Evolutionary conservation across 2,797 vertebrate genomes (phyloP).

Genomic region (Naso thynnoides): DNA sequence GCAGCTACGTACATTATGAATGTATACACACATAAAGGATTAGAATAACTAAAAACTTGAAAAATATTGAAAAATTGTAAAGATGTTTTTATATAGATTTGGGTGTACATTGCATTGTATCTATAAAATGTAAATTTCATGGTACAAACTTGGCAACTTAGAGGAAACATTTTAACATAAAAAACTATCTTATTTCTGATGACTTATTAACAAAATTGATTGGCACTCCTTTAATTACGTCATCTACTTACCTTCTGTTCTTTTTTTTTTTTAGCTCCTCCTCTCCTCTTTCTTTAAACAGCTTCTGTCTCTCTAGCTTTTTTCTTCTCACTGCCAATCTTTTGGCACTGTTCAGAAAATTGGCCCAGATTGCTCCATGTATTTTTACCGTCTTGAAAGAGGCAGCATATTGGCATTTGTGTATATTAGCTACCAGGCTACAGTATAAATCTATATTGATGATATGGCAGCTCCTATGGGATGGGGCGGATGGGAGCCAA

Average conservation of each 20-base stretch:
- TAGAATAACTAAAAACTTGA: no score
- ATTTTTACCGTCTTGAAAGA: conserved; percentile 72
- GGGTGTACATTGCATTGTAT: no score
- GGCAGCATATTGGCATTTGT: conserved; percentile 81
- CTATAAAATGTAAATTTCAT: no score
- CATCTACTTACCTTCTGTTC: conserved; percentile 13
- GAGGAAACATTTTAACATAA: no score
- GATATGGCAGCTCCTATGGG: conserved; percentile 80
- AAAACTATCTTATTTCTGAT: no score
- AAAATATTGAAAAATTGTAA: no score
- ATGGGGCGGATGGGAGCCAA: conserved; percentile 79
- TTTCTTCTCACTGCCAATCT: conserved; percentile 68
- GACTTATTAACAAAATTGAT: no score
- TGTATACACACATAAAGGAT: no score
- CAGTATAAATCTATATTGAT: conserved; percentile 88
- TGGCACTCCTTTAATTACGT: no score
- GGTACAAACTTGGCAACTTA: no score
- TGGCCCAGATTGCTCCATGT: conserved; percentile 79
- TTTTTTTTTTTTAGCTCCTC: conserved; percentile 31
- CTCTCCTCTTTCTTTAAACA: background rate
- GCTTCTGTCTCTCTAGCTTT: conserved; percentile 41
- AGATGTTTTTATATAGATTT: no score
- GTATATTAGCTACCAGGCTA: conserved; percentile 83
- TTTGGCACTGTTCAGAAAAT: conserved; percentile 83
- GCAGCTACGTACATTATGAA: no score